Conservation (phyloP, 2,888 invertebrate genomes). For the Sarcophaga variegata region DNA sequence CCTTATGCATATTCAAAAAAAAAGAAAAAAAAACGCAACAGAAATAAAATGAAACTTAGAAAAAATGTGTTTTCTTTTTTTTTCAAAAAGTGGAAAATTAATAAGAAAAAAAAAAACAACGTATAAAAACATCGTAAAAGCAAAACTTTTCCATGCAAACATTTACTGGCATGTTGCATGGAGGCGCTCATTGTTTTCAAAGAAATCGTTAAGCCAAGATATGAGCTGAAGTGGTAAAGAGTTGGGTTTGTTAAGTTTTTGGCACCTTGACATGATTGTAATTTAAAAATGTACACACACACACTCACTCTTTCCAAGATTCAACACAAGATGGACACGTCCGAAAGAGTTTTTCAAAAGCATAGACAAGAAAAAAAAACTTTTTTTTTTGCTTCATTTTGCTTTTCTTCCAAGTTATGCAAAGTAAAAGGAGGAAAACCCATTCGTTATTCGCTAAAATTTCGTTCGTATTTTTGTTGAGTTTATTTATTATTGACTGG, state of each 20-base stretch:
- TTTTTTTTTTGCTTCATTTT: neutral
- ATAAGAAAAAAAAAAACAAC: conserved; percentile 18
- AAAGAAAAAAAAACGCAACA: conserved; percentile 3
- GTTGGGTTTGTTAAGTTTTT: conserved; percentile 63
- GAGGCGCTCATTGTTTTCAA: conserved; percentile 42
- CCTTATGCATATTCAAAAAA: conserved; percentile 35
- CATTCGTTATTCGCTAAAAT: conserved; percentile 52
- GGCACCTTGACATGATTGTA: conserved; percentile 70
- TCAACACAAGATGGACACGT: conserved; percentile 42
- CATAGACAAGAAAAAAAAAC: conserved; percentile 34
- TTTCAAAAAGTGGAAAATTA: neutral
- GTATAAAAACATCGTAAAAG: conserved; percentile 54
- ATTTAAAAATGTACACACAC: conserved; percentile 51
- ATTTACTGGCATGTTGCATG: conserved; percentile 66
- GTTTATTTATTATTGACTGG: conserved; percentile 24
- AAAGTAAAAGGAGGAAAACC: conserved; percentile 39
- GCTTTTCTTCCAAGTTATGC: conserved; percentile 41
- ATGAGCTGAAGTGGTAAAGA: conserved; percentile 50
- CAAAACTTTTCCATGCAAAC: conserved; percentile 66
- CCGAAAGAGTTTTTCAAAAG: conserved; percentile 23
- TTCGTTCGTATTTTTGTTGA: conserved; percentile 14
- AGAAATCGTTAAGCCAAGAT: conserved; percentile 28
- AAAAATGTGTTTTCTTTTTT: neutral
- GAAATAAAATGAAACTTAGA: conserved; percentile 22
- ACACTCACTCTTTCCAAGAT: neutral